Conservation (phyloP, 2,888 invertebrate genomes). For the Mechanitis messenoides region DNA sequence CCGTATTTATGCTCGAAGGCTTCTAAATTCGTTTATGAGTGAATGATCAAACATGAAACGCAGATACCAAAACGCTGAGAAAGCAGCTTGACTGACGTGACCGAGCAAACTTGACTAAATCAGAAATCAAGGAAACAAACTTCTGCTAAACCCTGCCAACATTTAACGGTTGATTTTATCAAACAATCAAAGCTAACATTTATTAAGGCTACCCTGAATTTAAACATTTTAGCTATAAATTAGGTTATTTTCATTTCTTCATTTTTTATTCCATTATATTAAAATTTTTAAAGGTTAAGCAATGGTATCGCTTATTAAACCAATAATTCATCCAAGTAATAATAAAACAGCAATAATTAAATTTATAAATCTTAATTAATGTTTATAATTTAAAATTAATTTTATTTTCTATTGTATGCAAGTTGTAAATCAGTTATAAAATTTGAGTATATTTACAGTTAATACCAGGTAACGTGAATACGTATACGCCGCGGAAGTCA, state of each 20-base stretch:
- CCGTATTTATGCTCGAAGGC: neutral
- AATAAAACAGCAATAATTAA: no score
- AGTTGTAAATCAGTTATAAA: neutral
- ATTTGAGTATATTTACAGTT: conserved; percentile 65
- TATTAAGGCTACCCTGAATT: neutral
- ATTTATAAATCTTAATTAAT: no score
- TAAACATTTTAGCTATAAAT: neutral
- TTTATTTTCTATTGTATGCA: no score
- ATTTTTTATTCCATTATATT: neutral
- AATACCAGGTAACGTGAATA: conserved; percentile 85
- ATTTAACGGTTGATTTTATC: conserved; percentile 5
- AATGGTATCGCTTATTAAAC: no score
- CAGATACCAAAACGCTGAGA: conserved; percentile 10
- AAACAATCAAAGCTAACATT: neutral
- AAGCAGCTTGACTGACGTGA: conserved; percentile 15
- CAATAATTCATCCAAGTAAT: no score
- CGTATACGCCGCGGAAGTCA: conserved; percentile 82
- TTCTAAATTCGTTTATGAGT: conserved; percentile 5
- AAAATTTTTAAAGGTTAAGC: no score
- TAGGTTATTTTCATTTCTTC: neutral
- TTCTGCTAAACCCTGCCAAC: conserved; percentile 13
- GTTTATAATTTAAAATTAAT: no score
- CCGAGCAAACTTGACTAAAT: conserved; percentile 14
- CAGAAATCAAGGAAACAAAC: conserved; percentile 18
- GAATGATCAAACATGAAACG: conserved; percentile 16